Conservation (phyloP, 2,113 vertebrate genomes). For the Petroica traversi region DNA sequence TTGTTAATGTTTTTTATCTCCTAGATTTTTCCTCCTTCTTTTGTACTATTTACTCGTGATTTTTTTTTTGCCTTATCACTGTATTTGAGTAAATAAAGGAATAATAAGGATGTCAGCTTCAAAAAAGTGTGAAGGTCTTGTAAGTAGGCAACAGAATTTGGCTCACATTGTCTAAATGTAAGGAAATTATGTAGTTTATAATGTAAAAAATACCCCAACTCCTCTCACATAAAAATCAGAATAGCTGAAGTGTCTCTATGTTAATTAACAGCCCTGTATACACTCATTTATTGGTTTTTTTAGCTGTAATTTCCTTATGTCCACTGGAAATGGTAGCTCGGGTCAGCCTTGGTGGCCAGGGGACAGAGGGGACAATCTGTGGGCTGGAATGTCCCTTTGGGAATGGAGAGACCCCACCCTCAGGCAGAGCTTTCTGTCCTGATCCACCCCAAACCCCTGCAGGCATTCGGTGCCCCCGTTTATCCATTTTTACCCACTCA, state of each 20-base stretch:
- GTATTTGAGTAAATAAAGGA: background rate
- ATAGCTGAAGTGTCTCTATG: background rate
- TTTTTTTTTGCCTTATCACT: background rate
- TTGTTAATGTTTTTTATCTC: background rate
- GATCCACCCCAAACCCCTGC: background rate
- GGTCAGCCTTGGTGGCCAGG: background rate
- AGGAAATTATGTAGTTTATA: background rate
- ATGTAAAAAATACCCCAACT: background rate
- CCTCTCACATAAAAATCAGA: rapidly evolving
- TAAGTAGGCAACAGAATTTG: background rate
- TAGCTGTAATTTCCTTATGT: background rate
- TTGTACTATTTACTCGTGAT: background rate
- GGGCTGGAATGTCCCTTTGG: background rate
- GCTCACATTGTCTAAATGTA: background rate
- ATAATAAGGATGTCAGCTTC: background rate
- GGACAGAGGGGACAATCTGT: background rate
- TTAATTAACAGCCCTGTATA: background rate
- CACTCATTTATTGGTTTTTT: background rate
- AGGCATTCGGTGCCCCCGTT: background rate
- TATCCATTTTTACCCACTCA: background rate
- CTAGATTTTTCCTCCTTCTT: background rate
- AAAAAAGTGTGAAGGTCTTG: background rate
- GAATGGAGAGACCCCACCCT: background rate
- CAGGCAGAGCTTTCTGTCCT: background rate
- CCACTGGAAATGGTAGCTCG: background rate